Percentiles rank a stretch among this genome's conserved stretches.
These are phyloP conservation scores for Iguana delicatissima DNA, from an alignment of 2,797 vertebrate genomes.

Conservation along the genomic window DNA sequence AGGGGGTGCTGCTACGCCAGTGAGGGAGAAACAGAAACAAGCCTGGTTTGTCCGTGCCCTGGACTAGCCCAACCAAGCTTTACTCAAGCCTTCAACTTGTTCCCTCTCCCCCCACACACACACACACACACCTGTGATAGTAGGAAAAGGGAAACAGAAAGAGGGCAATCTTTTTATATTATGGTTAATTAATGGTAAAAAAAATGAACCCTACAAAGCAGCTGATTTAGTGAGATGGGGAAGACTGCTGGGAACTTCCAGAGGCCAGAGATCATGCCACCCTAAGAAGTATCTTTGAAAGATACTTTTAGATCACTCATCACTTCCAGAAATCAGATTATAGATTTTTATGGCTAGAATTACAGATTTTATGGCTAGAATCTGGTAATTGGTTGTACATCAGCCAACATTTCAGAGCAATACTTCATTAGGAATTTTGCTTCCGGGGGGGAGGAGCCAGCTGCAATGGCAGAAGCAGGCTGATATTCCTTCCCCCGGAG, in stretches of 20 bases:
- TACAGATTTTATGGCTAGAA: background rate
- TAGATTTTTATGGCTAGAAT: background rate
- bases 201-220: background rate
- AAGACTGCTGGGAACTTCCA: conserved; percentile 6
- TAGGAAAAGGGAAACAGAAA: conserved; percentile 23
- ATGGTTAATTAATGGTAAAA: background rate
- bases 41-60: too few species aligned
- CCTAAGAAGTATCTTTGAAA: conserved; percentile 2
- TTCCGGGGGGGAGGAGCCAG: too few species aligned
- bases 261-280: background rate
- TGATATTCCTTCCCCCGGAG: too few species aligned
- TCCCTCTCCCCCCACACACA: too few species aligned
- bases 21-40: too few species aligned
- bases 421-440: conserved; percentile 9
- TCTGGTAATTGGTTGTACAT: background rate
- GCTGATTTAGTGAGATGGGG: conserved; percentile 15
- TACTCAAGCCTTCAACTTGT: too few species aligned
- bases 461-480: too few species aligned
- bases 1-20: too few species aligned
- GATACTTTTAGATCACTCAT: background rate
- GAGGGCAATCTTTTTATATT: background rate
- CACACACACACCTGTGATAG: too few species aligned
- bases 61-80: too few species aligned
- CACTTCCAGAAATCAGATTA: background rate
- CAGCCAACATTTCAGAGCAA: background rate